phyloP scores from a whole-genome alignment of 2,888 invertebrate species.

The Megastigmus dorsalis region DNA sequence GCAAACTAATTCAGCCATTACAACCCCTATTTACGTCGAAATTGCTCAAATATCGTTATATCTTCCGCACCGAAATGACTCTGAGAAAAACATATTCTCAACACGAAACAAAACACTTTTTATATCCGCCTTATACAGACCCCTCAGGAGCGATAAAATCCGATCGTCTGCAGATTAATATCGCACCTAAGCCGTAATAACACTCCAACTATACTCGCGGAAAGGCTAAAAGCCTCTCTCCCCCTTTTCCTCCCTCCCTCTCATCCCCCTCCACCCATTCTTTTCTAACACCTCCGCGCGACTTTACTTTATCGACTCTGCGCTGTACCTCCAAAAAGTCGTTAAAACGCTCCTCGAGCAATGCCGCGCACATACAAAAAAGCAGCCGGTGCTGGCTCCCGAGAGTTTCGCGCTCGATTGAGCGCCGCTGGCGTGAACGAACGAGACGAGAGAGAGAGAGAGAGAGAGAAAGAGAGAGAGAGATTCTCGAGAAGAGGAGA shows the following conservation, averaged over 20 bases:
- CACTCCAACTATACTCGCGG: neutral
- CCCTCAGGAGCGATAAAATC: constrained; percentile 34
- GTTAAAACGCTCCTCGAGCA: constrained; percentile 26
- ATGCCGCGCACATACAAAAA: neutral
- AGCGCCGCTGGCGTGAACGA: constrained; percentile 63
- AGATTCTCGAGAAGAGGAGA: constrained; percentile 4
- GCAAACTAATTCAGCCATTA: too few relatives aligned
- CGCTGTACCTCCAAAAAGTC: constrained; percentile 23
- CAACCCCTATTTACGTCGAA: too few relatives aligned
- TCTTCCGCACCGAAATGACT: too few relatives aligned
- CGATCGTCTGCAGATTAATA: constrained; percentile 10
- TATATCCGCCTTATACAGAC: too few relatives aligned
- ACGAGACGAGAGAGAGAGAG: constrained; percentile 55
- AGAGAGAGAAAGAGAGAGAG: constrained; percentile 40
- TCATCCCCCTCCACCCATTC: too few relatives aligned
- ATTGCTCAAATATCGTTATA: too few relatives aligned
- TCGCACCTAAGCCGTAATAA: neutral
- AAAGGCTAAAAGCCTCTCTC: neutral
- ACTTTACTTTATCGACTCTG: constrained; percentile 2
- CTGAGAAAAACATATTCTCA: too few relatives aligned
- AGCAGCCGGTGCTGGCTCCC: neutral
- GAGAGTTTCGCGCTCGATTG: constrained; percentile 56
- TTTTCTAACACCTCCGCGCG: neutral
- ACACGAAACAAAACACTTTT: too few relatives aligned
- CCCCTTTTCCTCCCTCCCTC: too few relatives aligned